Evolutionary conservation across 2,797 vertebrate genomes (phyloP), one percentile per base, ranked within the genome.

Genomic region (Kryptolebias ocellatus): DNA sequence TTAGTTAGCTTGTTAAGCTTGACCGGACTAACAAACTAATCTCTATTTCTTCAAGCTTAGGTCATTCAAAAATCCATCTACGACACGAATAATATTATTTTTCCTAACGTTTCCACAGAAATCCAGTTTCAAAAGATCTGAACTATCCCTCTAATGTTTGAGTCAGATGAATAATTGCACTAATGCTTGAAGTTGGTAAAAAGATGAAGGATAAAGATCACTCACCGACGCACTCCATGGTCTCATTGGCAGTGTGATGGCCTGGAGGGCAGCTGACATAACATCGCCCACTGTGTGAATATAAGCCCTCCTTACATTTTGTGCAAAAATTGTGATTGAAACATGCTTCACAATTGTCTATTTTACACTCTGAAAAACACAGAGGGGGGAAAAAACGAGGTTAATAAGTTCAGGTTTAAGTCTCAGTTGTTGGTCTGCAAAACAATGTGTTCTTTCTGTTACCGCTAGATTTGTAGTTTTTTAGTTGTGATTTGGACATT

Each of bases 291-390:
- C 96, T 97, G 95, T 98, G 95, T 89, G 96, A 95, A 93, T 97
- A 98, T 84, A 96, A 91, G 83, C 94, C 96, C 87, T 97, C 97
- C 93, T 97, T 98, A 92, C 98, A 99, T 93, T 97, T 99, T 92
- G 97, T 98, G 94, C 98, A 99, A 96, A 99, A 99, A 89, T 95
- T 97, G 90, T 95, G 95, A 92, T 97, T 98, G 95, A 99, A 99
- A 92, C 98, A 99, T 67, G 95, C 96, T 93, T 98, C 96, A 85
- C 98, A 99, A 93, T 98, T 97, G 85, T 98, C 96, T 77, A 98
- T 96, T 95, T 97, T 98, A 95, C 97, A 99, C 95, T 97, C 98
- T 99, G 92, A 67, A 94, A 92, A 76, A 82, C 81, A 92, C 54
- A 85, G 72, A 87, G 79, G 89, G 62, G 89, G 62, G 85, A 67